These are phyloP conservation scores for Periphyllus acericola DNA, from an alignment of 2,888 invertebrate species.

Conservation along the genomic window DNA sequence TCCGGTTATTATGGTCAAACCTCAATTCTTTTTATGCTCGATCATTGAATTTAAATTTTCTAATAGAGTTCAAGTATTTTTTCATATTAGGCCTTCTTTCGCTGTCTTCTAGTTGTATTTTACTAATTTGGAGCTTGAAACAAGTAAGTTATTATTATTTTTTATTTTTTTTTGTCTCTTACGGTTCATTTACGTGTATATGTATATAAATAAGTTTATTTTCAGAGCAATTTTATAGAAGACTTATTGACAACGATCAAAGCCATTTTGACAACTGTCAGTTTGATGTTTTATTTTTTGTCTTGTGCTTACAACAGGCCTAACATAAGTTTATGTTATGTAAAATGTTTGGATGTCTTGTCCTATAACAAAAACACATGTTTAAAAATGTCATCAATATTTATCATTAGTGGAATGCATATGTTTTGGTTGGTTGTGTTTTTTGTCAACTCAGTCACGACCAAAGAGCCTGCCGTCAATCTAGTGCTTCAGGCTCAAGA, in stretches of 20 bases:
- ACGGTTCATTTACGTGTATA: conserved; percentile 32
- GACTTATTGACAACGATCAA: conserved; percentile 58
- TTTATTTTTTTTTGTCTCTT: conserved; percentile 31
- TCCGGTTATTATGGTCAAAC: conserved; percentile 9
- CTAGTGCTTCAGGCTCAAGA: conserved; percentile 50
- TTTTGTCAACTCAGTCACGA: conserved; percentile 51
- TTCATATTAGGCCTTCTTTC: conserved; percentile 59
- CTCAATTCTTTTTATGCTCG: not conserved
- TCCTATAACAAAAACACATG: conserved; percentile 50
- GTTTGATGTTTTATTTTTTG: conserved; percentile 55
- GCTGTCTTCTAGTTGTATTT: conserved; percentile 42
- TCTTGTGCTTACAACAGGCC: conserved; percentile 52
- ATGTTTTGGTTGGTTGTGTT: conserved; percentile 57
- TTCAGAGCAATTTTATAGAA: conserved; percentile 59
- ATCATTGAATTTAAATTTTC: conserved; percentile 47
- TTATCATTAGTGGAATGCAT: conserved; percentile 52
- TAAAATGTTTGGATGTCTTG: conserved; percentile 48
- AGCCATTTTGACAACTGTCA: conserved; percentile 54
- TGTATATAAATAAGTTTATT: conserved; percentile 59
- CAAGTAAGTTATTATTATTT: conserved; percentile 55
- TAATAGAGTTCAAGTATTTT: conserved; percentile 50
- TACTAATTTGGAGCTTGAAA: conserved; percentile 51
- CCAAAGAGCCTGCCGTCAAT: conserved; percentile 42
- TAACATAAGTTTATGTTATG: conserved; percentile 48
- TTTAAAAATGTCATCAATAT: conserved; percentile 53